Evolutionary conservation across 2,113 vertebrate genomes (phyloP).

Genomic region (Arenaria interpres): DNA sequence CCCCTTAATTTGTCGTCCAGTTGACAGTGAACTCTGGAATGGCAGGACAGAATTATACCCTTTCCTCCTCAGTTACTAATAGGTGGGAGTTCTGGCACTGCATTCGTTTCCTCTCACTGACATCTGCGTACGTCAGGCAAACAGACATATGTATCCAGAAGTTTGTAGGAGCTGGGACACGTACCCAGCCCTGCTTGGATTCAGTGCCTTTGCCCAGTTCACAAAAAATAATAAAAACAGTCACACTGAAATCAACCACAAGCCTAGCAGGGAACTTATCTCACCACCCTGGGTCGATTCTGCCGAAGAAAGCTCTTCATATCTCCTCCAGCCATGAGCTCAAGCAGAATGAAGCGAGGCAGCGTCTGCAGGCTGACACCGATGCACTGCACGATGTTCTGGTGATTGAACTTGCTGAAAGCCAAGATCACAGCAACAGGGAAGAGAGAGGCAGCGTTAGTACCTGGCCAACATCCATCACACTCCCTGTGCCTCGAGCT

Average conservation of each 20-base stretch:
- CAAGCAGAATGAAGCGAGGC: conserved; percentile 89
- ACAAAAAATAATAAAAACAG: not conserved
- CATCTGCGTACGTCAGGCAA: not conserved
- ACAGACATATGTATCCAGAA: not conserved
- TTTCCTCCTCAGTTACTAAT: not conserved
- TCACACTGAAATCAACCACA: not conserved
- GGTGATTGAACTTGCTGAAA: conserved; percentile 89
- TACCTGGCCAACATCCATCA: not conserved
- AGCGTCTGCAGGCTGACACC: conserved; percentile 88
- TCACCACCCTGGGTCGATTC: conserved; percentile 83
- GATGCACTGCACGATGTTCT: conserved; percentile 87
- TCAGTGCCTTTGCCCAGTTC: not conserved
- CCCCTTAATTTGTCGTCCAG: not conserved
- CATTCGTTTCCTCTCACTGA: not conserved
- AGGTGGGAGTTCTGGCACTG: not conserved
- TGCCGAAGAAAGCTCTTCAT: conserved; percentile 92
- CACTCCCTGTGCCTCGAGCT: not conserved
- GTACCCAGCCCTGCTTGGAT: not conserved
- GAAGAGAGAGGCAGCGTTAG: conserved; percentile 5
- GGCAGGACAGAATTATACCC: not conserved
- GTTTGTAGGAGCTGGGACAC: not conserved
- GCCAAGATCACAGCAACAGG: not conserved
- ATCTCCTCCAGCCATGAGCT: conserved; percentile 93
- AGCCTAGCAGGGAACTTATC: not conserved
- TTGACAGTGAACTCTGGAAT: not conserved